Evolutionary conservation across 2,888 invertebrate genomes (phyloP), one percentile per base, ranked within the genome.

Genomic region (Andrena fulva): DNA sequence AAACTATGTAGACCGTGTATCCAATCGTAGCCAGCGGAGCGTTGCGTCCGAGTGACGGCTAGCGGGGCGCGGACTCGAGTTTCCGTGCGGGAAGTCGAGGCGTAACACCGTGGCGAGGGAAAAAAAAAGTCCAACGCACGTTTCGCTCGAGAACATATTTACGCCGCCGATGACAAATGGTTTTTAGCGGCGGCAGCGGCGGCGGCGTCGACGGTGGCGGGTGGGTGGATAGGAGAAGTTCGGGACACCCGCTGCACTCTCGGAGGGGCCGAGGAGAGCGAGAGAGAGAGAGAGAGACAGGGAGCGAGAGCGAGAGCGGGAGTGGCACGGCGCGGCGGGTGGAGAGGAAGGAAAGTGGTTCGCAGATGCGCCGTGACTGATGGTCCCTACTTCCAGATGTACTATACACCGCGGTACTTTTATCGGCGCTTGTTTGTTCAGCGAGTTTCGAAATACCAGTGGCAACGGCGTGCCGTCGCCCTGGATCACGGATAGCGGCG

Each of bases 321-420:
- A 52, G 63, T 60, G 56, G 63, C 2, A 20, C 69, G 59, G 3
- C 54, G 78, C 70, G 82, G 77, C 62, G 72, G 80, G 80, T 5
- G 74, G 54, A 70, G 74, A 78, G 74, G 85, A 77, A 83, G 86
- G 74, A 87, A 86, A 90, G 90, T 89, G 90, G 88, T 87, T 87
- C 92, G 92, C 94, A 94, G 93, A 93, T 94, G 94, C 91, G 92
- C 88, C 92, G 91, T 94, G 94, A 94, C 93, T 94, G 93, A 94
- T 94, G 93, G 90, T 94, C 92, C 92, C 90, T 90, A 92, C 93
- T 93, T 93, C 93, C 93, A 93, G 93, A 93, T 93, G 93, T 91
- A 91, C 90, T 90, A 87, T 90, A 88, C 81, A 86, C 82, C 85
- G 88, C 90, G 90, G 90, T 92, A 93, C 93, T 93, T 93, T 93